Evolutionary conservation across 2,888 invertebrate species (phyloP).

Genomic region (Lydus trimaculatus): DNA sequence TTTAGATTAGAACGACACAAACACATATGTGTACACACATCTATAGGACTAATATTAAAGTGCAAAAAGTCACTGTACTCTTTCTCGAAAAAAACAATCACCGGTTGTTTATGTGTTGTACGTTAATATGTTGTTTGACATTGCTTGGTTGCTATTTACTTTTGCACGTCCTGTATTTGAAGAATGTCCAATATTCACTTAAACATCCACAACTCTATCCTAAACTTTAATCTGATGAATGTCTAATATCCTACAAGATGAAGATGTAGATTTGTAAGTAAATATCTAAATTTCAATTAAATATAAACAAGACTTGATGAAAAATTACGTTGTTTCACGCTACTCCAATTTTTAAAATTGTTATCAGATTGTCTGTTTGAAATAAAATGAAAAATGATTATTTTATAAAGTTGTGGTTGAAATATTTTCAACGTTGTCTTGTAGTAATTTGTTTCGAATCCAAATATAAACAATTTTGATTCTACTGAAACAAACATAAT

Average conservation of each 20-base stretch:
- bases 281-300: too few species aligned
- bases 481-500: background rate
- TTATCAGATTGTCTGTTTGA: background rate
- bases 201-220: background rate
- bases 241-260: too few species aligned
- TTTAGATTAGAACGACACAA: slow-evolving; percentile 32
- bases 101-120: slow-evolving; percentile 27
- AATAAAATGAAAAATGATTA: background rate
- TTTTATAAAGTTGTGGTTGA: background rate
- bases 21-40: background rate
- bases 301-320: background rate
- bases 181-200: background rate
- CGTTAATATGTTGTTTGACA: slow-evolving; percentile 10
- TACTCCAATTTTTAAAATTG: background rate
- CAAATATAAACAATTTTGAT: background rate
- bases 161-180: slow-evolving; percentile 6
- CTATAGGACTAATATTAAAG: slow-evolving; percentile 12
- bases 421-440: background rate
- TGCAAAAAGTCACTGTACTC: slow-evolving; percentile 47
- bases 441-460: background rate
- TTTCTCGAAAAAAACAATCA: slow-evolving; percentile 24
- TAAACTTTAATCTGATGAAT: background rate
- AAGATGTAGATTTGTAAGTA: too few species aligned
- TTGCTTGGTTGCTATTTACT: background rate
- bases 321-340: background rate